Evolutionary conservation across 2,888 invertebrate genomes (phyloP), one percentile per base, ranked within the genome.

Genomic region (Agapostemon virescens): DNA sequence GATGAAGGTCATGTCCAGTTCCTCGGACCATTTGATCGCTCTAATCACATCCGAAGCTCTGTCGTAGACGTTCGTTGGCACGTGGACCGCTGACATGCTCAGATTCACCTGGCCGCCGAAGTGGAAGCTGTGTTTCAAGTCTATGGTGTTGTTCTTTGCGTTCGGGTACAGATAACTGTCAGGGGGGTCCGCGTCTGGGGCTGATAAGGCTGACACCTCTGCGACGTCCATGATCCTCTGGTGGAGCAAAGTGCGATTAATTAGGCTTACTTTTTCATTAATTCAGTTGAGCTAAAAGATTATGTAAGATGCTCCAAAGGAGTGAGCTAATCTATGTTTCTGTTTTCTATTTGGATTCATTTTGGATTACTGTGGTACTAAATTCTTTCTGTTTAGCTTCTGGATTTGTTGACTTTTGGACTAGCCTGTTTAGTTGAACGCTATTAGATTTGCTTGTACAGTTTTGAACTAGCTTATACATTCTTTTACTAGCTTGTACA

Each of bases 21-120:
- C 96, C 91, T 98, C 97, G 4, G 99, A 98, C 99, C 99, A 99
- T 91, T 97, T 96, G 82, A 99, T 98, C 49, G 98, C 98, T 93
- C 97, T 96, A 81, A 98, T 95, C 9, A 99, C 97, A 88, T 97
- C 96, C 74, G 96, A 94, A 76, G 98, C 97, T 95, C 97, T 95
- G 90, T 98, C 97, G 93, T 97, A 98, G 78, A 99, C 98, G 93
- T 98, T 98, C 82, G 98, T 98, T 45, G 99, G 98, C 68, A 99
- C 97, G 92, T 98, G 98, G 61, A 98, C 97, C 83, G 98, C 97
- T 90, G 97, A 98, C 91, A 96, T 94, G 91, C 95, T 96, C 58
- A 95, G 95, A 92, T 97, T 97, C 3, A 93, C 92, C 2, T 84
- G 73, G 3, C 96, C 95, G 85, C 96, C 96, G 93, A 97, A 98